Base-by-base conservation (phyloP, 92 coral and sea anemone species). In the Epizoanthus stellaris region DNA sequence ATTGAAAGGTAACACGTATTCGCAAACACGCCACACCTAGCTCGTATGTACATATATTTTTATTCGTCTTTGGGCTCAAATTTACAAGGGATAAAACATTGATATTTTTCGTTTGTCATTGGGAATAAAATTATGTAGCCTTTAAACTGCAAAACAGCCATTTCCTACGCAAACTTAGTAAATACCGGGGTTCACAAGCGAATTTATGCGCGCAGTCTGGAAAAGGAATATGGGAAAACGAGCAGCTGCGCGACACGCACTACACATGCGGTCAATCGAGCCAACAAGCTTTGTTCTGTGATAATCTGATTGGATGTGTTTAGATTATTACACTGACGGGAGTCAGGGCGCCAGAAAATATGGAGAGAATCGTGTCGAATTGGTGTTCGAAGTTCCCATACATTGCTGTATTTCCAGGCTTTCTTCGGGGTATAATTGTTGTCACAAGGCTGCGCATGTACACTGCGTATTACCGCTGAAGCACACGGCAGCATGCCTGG, bases 391-490 rank as follows among this genome's bases (percentile, higher is more conserved):
- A 34, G 38, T 69, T 66, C 53, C 16, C 17, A 69, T 13, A 69
- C n/a, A 13, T 34, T 9, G 6, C 74, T 38, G 10, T 36, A 34
- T 14, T 12, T 1, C 49, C 39, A 2, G 74, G 43, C 74, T 39
- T 69, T 52, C 56, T 9, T 52, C 15, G 6, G 39, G 13, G 13
- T 25, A 36, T 0, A 5, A 20, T 20, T 47, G 36, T n/a, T 17
- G 57, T 36, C 38, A 38, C 10, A 40, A 19, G 4, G 57, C 4
- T 30, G 82, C 56, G 70, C 70, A 62, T 20, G 70, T 6, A 25
- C 34, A 11, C 36, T 38, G 70, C 14, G 65, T 3, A 4, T 59
- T 39, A 59, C 38, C 40, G 82, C 82, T 77, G 81, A 75, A 34
- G 66, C 36, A 14, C 38, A 30, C 20, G 12, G 14, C 64, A 30